Percentiles rank a stretch among this genome's conserved stretches.
phyloP scores from a whole-genome alignment of 2,797 vertebrate species.

The Spea hammondii region DNA sequence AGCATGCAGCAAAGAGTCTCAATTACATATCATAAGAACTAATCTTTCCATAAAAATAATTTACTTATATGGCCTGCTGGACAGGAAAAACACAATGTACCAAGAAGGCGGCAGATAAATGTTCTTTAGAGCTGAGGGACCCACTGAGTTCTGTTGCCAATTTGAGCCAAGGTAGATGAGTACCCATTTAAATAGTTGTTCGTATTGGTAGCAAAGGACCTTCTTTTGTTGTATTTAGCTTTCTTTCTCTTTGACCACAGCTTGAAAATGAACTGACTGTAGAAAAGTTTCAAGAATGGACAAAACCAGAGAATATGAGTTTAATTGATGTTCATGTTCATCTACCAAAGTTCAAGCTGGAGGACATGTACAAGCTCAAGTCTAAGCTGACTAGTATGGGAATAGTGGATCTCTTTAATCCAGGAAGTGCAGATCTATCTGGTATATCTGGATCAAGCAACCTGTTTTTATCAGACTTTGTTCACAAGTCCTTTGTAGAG shows the following conservation, averaged over 20 bases:
- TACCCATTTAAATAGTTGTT: too few relatives aligned
- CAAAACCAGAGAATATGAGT: conserved; percentile 68
- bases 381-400: conserved; percentile 73
- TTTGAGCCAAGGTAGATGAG: too few relatives aligned
- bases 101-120: too few relatives aligned
- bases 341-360: conserved; percentile 88
- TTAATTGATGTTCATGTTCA: conserved; percentile 67
- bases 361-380: conserved; percentile 78
- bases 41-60: too few relatives aligned
- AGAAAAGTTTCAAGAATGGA: conserved; percentile 84
- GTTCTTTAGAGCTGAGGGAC: too few relatives aligned
- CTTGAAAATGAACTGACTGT: conserved; percentile 78
- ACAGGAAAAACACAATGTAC: too few relatives aligned
- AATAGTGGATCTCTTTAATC: conserved; percentile 75
- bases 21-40: too few relatives aligned
- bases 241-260: conserved; percentile 63
- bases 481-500: conserved; percentile 90
- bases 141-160: too few relatives aligned
- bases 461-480: conserved; percentile 81
- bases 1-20: too few relatives aligned
- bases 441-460: conserved; percentile 77
- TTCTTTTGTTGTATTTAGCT: too few relatives aligned
- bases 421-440: conserved; percentile 76
- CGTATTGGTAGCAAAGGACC: too few relatives aligned
- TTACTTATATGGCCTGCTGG: too few relatives aligned